Conservation (phyloP, 2,888 invertebrate species). For the Amblyjoppa fuscipennis region DNA sequence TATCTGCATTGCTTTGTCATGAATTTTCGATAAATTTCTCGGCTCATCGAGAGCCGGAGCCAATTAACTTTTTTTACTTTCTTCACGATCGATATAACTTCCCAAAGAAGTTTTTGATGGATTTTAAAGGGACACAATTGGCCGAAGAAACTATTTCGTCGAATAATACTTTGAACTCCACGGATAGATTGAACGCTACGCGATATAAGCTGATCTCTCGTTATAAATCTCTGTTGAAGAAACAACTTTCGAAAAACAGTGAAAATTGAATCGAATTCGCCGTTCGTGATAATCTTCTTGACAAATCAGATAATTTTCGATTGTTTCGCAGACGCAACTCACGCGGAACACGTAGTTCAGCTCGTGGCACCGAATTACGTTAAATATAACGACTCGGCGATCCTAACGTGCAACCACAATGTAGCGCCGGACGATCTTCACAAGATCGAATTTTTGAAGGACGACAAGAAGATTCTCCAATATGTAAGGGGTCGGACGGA, state of each 20-base stretch:
- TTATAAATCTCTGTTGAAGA: background rate
- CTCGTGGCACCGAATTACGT: constrained; percentile 91
- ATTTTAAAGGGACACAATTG: background rate
- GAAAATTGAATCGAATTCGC: background rate
- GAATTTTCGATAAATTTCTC: background rate
- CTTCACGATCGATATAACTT: background rate
- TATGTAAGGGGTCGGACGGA: constrained; percentile 90
- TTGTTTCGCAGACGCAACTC: constrained; percentile 70
- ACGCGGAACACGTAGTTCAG: constrained; percentile 85
- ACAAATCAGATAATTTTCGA: constrained; percentile 41
- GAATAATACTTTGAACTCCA: background rate
- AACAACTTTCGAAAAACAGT: background rate
- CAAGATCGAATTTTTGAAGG: constrained; percentile 92
- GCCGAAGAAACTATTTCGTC: background rate
- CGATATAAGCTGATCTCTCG: too few species aligned
- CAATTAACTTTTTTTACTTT: background rate
- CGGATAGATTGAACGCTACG: too few species aligned
- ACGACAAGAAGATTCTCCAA: constrained; percentile 92
- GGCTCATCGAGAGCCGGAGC: background rate
- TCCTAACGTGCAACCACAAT: constrained; percentile 91
- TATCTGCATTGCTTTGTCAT: too few species aligned
- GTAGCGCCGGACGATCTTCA: constrained; percentile 91
- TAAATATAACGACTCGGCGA: constrained; percentile 90
- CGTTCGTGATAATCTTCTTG: background rate
- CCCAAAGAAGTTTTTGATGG: background rate